Evolutionary conservation across 2,113 vertebrate genomes (phyloP).

Genomic region (Mionectes macconnelli): DNA sequence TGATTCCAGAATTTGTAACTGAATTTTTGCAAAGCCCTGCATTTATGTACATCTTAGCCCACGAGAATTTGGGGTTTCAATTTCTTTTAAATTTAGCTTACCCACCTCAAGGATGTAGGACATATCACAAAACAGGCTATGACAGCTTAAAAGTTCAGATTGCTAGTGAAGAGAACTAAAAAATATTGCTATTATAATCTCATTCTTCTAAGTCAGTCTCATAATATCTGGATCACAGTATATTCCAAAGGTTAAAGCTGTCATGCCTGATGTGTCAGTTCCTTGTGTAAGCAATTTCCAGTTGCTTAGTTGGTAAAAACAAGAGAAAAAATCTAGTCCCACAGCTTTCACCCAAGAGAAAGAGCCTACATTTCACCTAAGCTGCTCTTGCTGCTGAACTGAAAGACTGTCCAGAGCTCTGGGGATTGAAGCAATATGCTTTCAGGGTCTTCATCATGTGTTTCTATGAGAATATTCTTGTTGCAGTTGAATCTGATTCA

Average conservation of each 20-base stretch:
- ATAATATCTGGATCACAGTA: not conserved
- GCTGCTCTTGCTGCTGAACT: not conserved
- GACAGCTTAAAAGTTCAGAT: not conserved
- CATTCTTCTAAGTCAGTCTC: not conserved
- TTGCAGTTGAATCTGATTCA: not conserved
- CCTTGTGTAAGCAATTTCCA: slow-evolving; percentile 9
- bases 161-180: not conserved
- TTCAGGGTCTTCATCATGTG: not conserved
- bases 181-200: slow-evolving; percentile 14
- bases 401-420: not conserved
- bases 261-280: not conserved
- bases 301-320: not conserved
- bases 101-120: not conserved
- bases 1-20: not conserved
- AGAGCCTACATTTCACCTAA: not conserved
- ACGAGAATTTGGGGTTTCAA: not conserved
- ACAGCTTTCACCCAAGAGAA: not conserved
- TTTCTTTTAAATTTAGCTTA: not conserved
- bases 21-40: not conserved
- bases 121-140: not conserved
- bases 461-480: not conserved
- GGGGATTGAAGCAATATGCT: not conserved
- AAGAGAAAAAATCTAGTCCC: not conserved
- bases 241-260: slow-evolving; percentile 17
- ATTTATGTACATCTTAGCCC: not conserved